Conservation (phyloP, 2,888 invertebrate species). For the Noctua fimbriata region DNA sequence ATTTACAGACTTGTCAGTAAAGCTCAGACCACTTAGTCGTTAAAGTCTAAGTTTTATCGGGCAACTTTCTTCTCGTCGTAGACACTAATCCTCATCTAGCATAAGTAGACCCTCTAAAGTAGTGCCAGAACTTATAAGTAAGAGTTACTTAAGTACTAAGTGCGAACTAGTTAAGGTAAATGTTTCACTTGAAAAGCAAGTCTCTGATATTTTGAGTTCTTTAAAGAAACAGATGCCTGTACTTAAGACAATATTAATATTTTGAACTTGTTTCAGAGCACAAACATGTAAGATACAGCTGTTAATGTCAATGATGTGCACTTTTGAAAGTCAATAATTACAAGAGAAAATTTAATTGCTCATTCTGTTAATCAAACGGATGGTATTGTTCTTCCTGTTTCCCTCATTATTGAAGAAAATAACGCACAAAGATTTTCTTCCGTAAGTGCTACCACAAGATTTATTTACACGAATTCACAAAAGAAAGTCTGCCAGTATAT, state of each 20-base stretch:
- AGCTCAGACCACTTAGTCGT: neutral
- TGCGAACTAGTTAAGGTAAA: neutral
- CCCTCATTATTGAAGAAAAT: conserved; percentile 11
- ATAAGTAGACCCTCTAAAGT: neutral
- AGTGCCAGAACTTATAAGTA: neutral
- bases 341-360: neutral
- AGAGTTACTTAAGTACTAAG: neutral
- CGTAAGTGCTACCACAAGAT: conserved; percentile 7
- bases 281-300: neutral
- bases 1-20: conserved; percentile 16
- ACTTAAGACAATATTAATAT: neutral
- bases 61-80: conserved; percentile 16
- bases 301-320: neutral
- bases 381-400: neutral
- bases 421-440: conserved; percentile 22
- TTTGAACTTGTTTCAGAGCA: neutral
- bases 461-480: conserved; percentile 38
- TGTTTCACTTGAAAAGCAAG: neutral
- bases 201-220: neutral
- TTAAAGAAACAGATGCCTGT: neutral
- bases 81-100: neutral
- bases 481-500: conserved; percentile 28
- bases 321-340: neutral
- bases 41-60: conserved; percentile 9
- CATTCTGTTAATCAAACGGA: neutral